A percentile compares a stretch with the other conserved stretches of the same genome.
phyloP scores from a whole-genome alignment of 2,113 vertebrate genomes.

The Dissostichus mawsoni region DNA sequence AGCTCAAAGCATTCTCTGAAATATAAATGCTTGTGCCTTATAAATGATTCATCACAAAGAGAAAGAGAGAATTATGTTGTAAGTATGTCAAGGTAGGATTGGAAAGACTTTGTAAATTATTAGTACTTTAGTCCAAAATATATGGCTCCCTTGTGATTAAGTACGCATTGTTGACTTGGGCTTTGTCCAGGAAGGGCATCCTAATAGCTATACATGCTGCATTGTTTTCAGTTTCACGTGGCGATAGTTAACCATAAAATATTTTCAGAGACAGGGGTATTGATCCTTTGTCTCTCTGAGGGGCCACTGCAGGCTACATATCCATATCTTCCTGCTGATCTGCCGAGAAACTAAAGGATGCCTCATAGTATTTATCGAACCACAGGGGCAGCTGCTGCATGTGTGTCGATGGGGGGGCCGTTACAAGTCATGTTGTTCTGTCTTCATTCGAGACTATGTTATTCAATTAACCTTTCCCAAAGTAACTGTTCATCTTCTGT shows the following conservation, averaged over 20 bases:
- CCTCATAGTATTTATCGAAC: conserved; percentile 30
- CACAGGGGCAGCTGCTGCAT: conserved; percentile 5
- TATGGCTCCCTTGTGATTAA: conserved; percentile 10
- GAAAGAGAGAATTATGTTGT: conserved; percentile 25
- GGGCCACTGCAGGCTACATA: neutral
- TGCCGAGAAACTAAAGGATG: neutral
- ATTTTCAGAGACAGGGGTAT: conserved; percentile 8
- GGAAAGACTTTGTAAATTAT: conserved; percentile 43
- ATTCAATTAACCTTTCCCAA: neutral
- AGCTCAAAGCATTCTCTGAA: conserved; percentile 7
- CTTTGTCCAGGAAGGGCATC: conserved; percentile 14
- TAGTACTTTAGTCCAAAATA: conserved; percentile 27
- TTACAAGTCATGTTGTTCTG: neutral
- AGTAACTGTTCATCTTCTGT: neutral
- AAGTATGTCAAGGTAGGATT: conserved; percentile 14
- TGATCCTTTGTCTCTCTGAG: conserved; percentile 18
- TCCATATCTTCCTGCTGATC: conserved; percentile 17
- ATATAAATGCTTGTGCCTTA: conserved; percentile 18
- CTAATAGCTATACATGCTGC: neutral
- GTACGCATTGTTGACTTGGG: neutral
- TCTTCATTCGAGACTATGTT: neutral
- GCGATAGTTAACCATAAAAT: conserved; percentile 18
- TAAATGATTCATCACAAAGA: conserved; percentile 60
- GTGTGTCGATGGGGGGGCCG: neutral
- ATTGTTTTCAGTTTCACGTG: conserved; percentile 28